Evolutionary conservation across 1,140 invertebrate species (phyloP).

Genomic region (Eubasilissa regina): DNA sequence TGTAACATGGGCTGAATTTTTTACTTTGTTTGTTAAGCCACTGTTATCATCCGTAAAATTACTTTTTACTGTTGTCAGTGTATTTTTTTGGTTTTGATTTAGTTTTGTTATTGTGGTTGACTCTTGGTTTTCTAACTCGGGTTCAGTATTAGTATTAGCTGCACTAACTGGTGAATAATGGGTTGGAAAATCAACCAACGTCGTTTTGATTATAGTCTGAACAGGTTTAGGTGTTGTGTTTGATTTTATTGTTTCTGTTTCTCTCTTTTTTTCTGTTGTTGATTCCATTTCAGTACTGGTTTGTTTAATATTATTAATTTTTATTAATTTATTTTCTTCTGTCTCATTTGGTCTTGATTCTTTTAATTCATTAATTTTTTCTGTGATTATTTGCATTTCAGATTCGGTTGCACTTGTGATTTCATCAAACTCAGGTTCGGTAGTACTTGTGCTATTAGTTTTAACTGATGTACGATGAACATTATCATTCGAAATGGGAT

Average conservation of each 20-base stretch:
- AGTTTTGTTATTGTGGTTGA: not conserved
- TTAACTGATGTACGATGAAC: not conserved
- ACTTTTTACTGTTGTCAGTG: slow-evolving; percentile 1
- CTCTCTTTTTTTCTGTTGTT: slow-evolving; percentile 6
- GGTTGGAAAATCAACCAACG: not conserved
- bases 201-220: not conserved
- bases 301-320: not conserved
- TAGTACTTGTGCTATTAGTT: not conserved
- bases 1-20: no score
- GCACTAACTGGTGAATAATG: not conserved
- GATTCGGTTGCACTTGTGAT: not conserved
- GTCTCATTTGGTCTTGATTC: not conserved
- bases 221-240: not conserved
- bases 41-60: not conserved
- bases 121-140: no score
- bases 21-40: no score
- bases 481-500: not conserved
- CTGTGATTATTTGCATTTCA: not conserved
- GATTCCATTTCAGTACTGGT: not conserved
- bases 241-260: slow-evolving; percentile 5
- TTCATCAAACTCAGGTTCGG: not conserved
- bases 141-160: no score
- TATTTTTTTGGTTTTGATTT: not conserved
- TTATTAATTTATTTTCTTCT: not conserved
- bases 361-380: not conserved